Base-by-base conservation (phyloP, 2,888 invertebrate species). In the Zonitis immaculata region DNA sequence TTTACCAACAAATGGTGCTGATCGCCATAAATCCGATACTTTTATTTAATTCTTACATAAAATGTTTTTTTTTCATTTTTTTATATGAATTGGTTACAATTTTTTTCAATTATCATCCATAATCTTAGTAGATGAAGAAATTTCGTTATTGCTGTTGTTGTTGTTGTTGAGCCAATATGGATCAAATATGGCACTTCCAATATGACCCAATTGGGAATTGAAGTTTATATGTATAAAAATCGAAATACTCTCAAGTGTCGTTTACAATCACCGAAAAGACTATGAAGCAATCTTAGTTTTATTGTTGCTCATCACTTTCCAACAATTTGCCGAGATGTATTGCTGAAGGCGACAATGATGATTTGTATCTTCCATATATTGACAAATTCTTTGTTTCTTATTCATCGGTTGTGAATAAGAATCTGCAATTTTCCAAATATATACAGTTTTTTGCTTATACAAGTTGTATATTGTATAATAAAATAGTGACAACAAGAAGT, bases 271-370 rank as follows among this genome's bases (percentile, higher is more conserved):
- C 8, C 39, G 20, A 39, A 39, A 39, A 18, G 18, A 39, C 11
- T n/a, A 18, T 39, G 27, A 27, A 28, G 27, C 45, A 28, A 28
- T 45, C 45, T 27, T 35, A 39, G 28, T 53, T 39, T 53, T 53
- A 53, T 53, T 39, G 49, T 45, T 26, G 22, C 52, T 52, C 52
- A 49, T 52, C 49, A 49, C 49, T 52, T 51, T 45, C 39, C 48
- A 44, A 9, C 16, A 39, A 18, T 39, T 39, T n/a, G 11, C 16
- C 3, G 3, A 22, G 22, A 22, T 35, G 8, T 35, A 20, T 20
- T 39, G 39, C 39, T 20, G 20, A 39, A 39, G 39, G 39, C 39
- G 11, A 39, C 39, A 39, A 39, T 39, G 20, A 35, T 18, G 35
- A 35, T 35, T 35, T 35, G 20, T 39, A 39, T 20, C 20, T 20